Percentiles rank a stretch among this genome's conserved stretches.
Evolutionary conservation across 1,140 invertebrate species (phyloP).

Genomic region (Conopomorpha cramerella): DNA sequence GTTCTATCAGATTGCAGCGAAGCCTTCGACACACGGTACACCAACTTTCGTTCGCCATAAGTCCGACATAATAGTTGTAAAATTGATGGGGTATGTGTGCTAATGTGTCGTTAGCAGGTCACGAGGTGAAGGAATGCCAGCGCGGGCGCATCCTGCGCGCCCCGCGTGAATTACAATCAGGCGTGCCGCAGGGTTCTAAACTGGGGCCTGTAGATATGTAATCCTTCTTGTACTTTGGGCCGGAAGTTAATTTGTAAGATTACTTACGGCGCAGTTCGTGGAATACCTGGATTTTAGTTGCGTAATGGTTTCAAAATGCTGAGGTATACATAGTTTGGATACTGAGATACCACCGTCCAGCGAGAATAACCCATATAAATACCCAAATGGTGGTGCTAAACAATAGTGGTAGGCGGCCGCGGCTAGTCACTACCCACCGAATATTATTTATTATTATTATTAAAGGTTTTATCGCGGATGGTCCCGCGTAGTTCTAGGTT

Average conservation of each 20-base stretch:
- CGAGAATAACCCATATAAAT: too few species aligned
- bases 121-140: conserved; percentile 16
- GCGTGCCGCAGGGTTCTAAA: conserved; percentile 9
- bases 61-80: background rate
- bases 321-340: background rate
- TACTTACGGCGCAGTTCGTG: too few species aligned
- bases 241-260: background rate
- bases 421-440: too few species aligned
- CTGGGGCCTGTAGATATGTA: conserved; percentile 4
- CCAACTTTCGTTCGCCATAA: background rate
- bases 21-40: background rate
- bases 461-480: too few species aligned
- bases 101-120: conserved; percentile 28
- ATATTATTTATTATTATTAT: too few species aligned
- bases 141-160: conserved; percentile 10
- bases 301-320: too few species aligned
- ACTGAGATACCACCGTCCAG: background rate
- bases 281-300: too few species aligned
- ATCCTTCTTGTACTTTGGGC: too few species aligned
- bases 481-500: too few species aligned
- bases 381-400: too few species aligned
- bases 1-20: background rate
- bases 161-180: conserved; percentile 13
- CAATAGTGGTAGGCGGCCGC: too few species aligned
- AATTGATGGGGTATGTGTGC: conserved; percentile 12